Conservation (phyloP, 1,140 invertebrate species). For the Colletes gigas region DNA sequence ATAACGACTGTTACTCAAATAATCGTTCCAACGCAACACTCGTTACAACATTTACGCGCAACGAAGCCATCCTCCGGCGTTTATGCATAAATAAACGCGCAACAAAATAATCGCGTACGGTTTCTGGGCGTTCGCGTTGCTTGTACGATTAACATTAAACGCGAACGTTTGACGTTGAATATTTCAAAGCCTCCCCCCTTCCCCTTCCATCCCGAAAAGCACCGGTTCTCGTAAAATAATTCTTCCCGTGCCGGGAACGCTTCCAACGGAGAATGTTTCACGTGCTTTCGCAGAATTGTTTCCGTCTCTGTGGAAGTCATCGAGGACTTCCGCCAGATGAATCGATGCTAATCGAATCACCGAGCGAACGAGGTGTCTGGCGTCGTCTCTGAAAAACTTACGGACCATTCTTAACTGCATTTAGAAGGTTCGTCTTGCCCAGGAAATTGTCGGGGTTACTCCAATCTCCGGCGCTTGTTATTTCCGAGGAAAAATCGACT, state of each 20-base stretch:
- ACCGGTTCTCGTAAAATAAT: slow-evolving; percentile 31
- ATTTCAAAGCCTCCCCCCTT: slow-evolving; percentile 17
- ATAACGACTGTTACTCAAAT: not conserved
- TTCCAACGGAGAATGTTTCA: not conserved
- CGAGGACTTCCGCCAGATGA: not conserved
- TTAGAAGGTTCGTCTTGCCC: not conserved
- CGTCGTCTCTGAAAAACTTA: not conserved
- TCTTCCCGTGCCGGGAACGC: not conserved
- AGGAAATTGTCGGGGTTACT: slow-evolving; percentile 5
- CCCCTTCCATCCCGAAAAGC: not conserved
- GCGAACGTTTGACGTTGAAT: slow-evolving; percentile 38
- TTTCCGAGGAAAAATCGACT: not conserved
- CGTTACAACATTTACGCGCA: not conserved
- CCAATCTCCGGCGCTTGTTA: not conserved
- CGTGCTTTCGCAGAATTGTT: not conserved
- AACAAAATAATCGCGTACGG: not conserved
- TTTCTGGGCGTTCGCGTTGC: slow-evolving; percentile 13
- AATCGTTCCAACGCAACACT: not conserved
- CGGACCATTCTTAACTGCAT: not conserved
- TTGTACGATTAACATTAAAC: slow-evolving; percentile 16
- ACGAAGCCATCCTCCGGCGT: not conserved
- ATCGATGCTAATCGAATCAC: slow-evolving; percentile 31
- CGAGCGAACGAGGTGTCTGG: not conserved
- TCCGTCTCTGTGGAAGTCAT: not conserved
- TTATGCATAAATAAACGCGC: not conserved